Evolutionary conservation across 2,113 vertebrate species (phyloP).

Genomic region (Leptobrachium ailaonicum): DNA sequence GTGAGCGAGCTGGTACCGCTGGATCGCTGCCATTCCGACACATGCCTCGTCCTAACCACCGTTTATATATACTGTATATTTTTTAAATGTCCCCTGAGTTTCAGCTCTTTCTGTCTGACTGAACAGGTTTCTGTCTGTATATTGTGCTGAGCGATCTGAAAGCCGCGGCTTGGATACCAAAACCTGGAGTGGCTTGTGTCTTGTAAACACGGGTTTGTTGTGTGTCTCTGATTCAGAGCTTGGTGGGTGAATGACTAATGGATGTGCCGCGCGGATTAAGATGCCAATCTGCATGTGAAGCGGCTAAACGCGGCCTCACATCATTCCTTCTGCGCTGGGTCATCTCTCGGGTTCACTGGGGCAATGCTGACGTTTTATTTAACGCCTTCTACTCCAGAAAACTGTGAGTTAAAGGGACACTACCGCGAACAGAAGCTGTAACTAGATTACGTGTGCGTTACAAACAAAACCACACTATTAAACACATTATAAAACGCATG

Average conservation of each 20-base stretch:
- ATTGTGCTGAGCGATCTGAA: background rate
- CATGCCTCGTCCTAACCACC: background rate
- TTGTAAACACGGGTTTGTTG: background rate
- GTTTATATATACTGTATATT: background rate
- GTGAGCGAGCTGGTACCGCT: background rate
- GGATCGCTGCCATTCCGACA: background rate
- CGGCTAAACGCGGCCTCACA: slow-evolving; percentile 25
- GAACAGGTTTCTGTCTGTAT: background rate
- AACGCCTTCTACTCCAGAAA: background rate
- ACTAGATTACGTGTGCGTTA: too few species aligned
- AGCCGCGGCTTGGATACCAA: background rate
- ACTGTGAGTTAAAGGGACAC: too few species aligned
- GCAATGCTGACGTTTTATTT: background rate
- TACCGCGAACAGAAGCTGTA: too few species aligned
- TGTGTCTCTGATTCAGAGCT: background rate
- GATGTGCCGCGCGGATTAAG: background rate
- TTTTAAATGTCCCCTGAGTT: background rate
- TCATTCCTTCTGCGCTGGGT: slow-evolving; percentile 15
- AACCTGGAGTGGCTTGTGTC: background rate
- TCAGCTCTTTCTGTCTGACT: background rate
- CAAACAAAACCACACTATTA: too few species aligned
- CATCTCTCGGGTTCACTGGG: background rate
- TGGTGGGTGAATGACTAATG: slow-evolving; percentile 17
- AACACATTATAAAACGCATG: too few species aligned
- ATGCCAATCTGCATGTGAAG: slow-evolving; percentile 1